Conservation (phyloP, 2,113 vertebrate genomes). For the Heptranchias perlo region DNA sequence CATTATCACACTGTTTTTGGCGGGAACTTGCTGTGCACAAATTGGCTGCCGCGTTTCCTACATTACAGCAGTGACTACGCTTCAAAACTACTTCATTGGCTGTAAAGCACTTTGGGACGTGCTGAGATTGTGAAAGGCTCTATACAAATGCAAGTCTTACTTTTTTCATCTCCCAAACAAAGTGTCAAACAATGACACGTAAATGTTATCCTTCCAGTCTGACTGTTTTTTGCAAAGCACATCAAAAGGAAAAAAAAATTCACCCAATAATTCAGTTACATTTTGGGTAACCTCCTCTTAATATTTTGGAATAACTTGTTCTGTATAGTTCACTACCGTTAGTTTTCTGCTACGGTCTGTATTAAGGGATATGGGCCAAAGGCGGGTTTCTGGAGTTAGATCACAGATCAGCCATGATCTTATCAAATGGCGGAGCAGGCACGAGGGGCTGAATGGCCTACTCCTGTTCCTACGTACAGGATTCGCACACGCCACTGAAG, state of each 20-base stretch:
- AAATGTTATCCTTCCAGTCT: not conserved
- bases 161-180: not conserved
- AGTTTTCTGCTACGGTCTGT: not conserved
- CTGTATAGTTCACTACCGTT: not conserved
- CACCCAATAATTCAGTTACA: not conserved
- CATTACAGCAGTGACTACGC: too few relatives aligned
- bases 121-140: not conserved
- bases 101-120: not conserved
- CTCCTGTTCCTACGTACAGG: too few relatives aligned
- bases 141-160: too few relatives aligned
- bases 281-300: not conserved
- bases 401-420: too few relatives aligned
- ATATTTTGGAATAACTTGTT: not conserved
- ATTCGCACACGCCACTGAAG: not conserved
- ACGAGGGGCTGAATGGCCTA: too few relatives aligned
- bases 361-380: too few relatives aligned
- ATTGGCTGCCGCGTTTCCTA: too few relatives aligned
- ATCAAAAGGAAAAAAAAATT: not conserved
- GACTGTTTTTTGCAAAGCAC: not conserved
- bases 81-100: not conserved
- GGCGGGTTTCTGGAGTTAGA: too few relatives aligned
- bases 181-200: not conserved
- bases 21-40: not conserved
- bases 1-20: not conserved
- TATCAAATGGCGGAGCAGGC: too few relatives aligned